A percentile compares a stretch with the other conserved stretches of the same genome.
Evolutionary conservation across 2,888 invertebrate species (phyloP).

Genomic region (Ennomos quercinarius): DNA sequence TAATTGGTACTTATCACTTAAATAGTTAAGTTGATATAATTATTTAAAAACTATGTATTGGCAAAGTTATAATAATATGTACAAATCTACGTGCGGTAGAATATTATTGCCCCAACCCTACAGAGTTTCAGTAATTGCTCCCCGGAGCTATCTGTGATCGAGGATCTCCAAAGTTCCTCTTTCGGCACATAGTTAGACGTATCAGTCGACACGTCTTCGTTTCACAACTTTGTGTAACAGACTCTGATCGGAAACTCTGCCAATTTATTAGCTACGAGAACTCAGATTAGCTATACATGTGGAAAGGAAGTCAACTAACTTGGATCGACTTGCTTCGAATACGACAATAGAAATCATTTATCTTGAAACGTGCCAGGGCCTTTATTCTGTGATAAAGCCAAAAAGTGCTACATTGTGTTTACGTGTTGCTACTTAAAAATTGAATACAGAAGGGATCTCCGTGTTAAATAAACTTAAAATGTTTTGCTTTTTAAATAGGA

Average conservation of each 20-base stretch:
- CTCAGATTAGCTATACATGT: slow-evolving; percentile 52
- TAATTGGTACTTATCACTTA: too few species aligned
- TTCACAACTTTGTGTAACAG: slow-evolving; percentile 50
- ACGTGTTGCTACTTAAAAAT: slow-evolving; percentile 10
- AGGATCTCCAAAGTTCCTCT: slow-evolving; percentile 54
- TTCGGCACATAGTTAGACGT: slow-evolving; percentile 48
- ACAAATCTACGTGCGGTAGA: not conserved
- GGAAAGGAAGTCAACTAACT: slow-evolving; percentile 35
- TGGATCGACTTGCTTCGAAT: slow-evolving; percentile 23
- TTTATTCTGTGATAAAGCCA: slow-evolving; percentile 4
- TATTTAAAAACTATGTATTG: too few species aligned
- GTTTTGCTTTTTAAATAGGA: slow-evolving; percentile 11
- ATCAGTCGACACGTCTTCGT: slow-evolving; percentile 50
- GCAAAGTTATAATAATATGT: too few species aligned
- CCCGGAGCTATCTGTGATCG: slow-evolving; percentile 49
- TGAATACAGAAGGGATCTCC: not conserved
- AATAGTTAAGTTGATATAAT: too few species aligned
- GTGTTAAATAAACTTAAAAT: slow-evolving; percentile 14
- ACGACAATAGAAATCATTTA: slow-evolving; percentile 19
- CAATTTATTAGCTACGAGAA: slow-evolving; percentile 64
- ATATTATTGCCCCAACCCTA: slow-evolving; percentile 9
- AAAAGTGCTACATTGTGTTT: slow-evolving; percentile 3
- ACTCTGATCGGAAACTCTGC: slow-evolving; percentile 59
- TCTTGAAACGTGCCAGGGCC: slow-evolving; percentile 3
- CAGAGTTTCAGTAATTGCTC: slow-evolving; percentile 47